Percentiles rank a stretch among this genome's conserved stretches.
Conservation (phyloP, 2,113 vertebrate species). For the Bufo gargarizans region DNA sequence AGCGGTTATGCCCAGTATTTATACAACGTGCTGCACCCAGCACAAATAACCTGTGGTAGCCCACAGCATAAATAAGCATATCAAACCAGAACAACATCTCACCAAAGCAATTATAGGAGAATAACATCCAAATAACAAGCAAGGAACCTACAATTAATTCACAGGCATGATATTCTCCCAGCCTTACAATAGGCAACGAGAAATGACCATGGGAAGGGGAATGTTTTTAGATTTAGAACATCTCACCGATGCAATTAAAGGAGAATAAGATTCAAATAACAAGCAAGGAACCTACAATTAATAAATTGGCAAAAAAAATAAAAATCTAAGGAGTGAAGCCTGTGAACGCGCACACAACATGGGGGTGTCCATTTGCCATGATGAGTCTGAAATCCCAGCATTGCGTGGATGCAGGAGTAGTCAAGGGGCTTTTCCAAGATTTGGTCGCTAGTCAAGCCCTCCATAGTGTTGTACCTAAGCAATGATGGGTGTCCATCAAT, state of each 20-base stretch:
- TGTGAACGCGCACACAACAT: too few relatives aligned
- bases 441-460: too few relatives aligned
- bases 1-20: conserved; percentile 29
- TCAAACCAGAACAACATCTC: neutral
- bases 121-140: neutral
- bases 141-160: neutral
- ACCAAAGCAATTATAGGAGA: neutral
- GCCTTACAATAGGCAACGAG: neutral
- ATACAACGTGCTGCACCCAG: conserved; percentile 38
- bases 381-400: too few relatives aligned
- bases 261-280: neutral
- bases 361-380: too few relatives aligned
- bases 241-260: neutral
- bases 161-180: neutral
- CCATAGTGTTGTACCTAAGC: too few relatives aligned
- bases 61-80: conserved; percentile 21
- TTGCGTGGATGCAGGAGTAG: too few relatives aligned
- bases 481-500: too few relatives aligned
- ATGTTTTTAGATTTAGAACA: neutral
- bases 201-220: neutral
- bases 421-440: too few relatives aligned
- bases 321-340: too few relatives aligned
- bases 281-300: neutral
- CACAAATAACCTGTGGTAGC: conserved; percentile 29
- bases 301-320: neutral